A percentile compares a stretch with the other conserved stretches of the same genome.
Evolutionary conservation across 2,888 invertebrate genomes (phyloP).

Genomic region (Lamellibrachia satsuma): DNA sequence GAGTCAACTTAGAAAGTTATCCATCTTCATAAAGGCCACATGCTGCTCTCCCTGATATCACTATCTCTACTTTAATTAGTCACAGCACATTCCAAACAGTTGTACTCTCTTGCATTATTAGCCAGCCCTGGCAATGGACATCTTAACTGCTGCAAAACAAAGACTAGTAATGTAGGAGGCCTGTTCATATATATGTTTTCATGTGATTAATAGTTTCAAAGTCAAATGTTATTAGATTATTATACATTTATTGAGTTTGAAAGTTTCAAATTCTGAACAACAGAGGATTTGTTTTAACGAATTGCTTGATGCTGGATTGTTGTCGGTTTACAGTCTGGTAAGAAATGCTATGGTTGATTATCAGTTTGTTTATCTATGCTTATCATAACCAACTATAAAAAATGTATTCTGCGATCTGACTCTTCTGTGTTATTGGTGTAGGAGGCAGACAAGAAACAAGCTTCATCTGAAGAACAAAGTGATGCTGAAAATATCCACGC

Average conservation of each 20-base stretch:
- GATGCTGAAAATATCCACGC: slow-evolving; percentile 52
- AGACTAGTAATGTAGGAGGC: neutral
- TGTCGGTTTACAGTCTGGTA: neutral
- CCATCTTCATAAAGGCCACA: neutral
- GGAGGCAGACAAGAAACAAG: slow-evolving; percentile 52
- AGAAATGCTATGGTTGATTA: neutral
- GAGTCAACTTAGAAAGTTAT: neutral
- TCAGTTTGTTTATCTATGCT: neutral
- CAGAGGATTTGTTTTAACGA: neutral
- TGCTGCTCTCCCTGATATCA: neutral
- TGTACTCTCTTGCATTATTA: neutral
- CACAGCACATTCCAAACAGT: neutral
- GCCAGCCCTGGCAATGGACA: neutral
- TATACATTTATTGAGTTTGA: neutral
- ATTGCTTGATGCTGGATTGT: neutral
- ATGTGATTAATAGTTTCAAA: neutral
- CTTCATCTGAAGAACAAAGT: slow-evolving; percentile 49
- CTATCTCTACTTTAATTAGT: neutral
- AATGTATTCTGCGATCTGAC: neutral
- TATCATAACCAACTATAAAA: neutral
- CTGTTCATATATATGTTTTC: neutral
- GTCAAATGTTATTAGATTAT: neutral
- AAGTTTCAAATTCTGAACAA: neutral
- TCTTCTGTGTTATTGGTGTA: slow-evolving; percentile 36
- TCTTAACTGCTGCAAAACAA: neutral